A percentile compares a stretch with the other conserved stretches of the same genome.
Evolutionary conservation across 2,888 invertebrate species (phyloP).

Genomic region (Pedicia rivosa): DNA sequence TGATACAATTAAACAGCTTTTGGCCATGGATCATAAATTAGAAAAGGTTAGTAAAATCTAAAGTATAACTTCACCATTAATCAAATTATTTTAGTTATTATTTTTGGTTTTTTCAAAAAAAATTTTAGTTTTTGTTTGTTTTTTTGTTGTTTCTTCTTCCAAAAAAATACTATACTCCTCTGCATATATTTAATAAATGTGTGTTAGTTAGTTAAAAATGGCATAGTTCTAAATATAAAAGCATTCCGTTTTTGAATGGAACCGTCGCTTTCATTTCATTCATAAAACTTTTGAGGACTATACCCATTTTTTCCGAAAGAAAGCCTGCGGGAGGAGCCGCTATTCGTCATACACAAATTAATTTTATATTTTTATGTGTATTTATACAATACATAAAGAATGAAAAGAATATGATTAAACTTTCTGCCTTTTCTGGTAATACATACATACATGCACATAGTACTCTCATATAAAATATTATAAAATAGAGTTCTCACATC

Average conservation of each 20-base stretch:
- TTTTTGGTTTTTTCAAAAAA: background rate
- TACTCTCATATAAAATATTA: too few species aligned
- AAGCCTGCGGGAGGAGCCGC: too few species aligned
- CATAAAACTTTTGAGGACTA: background rate
- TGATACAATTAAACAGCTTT: constrained; percentile 38
- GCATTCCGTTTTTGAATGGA: too few species aligned
- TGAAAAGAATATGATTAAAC: too few species aligned
- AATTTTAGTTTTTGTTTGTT: background rate
- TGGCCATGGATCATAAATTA: constrained; percentile 36
- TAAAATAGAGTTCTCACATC: too few species aligned
- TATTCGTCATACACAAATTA: too few species aligned
- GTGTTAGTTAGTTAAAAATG: too few species aligned
- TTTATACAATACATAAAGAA: too few species aligned
- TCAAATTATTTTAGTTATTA: background rate
- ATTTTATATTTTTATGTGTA: too few species aligned
- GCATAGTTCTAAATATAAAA: too few species aligned
- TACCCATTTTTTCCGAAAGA: too few species aligned
- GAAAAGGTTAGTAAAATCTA: constrained; percentile 35
- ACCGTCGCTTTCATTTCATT: background rate
- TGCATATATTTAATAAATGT: background rate
- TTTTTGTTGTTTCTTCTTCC: background rate
- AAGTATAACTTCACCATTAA: background rate
- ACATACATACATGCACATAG: background rate
- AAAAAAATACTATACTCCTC: background rate
- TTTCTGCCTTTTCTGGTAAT: too few species aligned